Evolutionary conservation across 92 coral and sea anemone genomes (phyloP), one percentile per base, ranked within the genome.

Genomic region (Ricordea florida): DNA sequence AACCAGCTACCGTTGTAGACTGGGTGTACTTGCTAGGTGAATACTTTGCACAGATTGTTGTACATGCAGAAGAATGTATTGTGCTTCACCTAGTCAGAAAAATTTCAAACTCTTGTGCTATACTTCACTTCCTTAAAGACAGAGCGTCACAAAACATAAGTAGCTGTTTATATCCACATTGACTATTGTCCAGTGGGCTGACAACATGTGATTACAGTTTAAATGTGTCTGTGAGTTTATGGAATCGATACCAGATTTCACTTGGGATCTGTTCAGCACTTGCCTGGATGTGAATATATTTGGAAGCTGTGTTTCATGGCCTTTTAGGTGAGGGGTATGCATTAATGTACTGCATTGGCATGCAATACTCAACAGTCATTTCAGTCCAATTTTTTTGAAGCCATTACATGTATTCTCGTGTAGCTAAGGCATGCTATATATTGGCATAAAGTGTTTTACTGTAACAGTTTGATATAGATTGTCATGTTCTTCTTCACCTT

Each of bases 201-300:
- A n/a, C n/a, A n/a, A n/a, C n/a, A n/a, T n/a, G n/a, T n/a, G n/a
- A n/a, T n/a, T n/a, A n/a, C n/a, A n/a, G n/a, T n/a, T n/a, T n/a
- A n/a, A n/a, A n/a, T 32, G 31, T 18, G 5, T 52, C 63, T 43
- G 71, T 63, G 36, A 62, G 55, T 35, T 69, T 58, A 91, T 94
- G 98, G 98, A 94, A 55, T 66, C 97, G 23, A 82, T 94, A 28
- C 98, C 90, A 31, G 98, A 94, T 42, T 94, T 94, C 65, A 89
- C 93, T 1, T 53, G 90, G 70, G 85, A 93, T 55, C 58, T 82
- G 24, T 69, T 92, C 25, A 72, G 80, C 33, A 90, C 99, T 28
- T 83, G 97, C 45, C 43, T 96, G 46, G 83, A 88, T 78, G 58
- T 82, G 24, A 63, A 85, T 73, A 15, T 92, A 33, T 51, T 96